A percentile compares a stretch with the other conserved stretches of the same genome.
Evolutionary conservation across 2,797 vertebrate species (phyloP).

Genomic region (Bryconaethiops microstoma): DNA sequence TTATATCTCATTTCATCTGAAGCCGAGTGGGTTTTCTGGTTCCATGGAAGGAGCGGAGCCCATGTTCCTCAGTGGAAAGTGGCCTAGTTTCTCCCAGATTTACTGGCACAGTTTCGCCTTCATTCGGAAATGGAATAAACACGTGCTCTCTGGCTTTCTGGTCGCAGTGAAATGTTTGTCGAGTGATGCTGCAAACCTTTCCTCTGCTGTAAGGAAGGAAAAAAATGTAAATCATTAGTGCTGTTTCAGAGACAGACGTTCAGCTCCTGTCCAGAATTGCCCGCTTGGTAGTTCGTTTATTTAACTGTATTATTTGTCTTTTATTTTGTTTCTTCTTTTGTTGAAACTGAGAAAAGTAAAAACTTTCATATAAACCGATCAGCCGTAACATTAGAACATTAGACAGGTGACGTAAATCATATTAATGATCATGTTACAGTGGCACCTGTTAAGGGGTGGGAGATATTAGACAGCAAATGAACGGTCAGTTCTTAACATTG

Average conservation of each 20-base stretch:
- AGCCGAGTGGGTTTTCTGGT: conserved; percentile 43
- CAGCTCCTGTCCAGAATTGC: conserved; percentile 14
- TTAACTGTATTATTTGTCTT: not conserved
- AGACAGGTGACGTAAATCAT: no score
- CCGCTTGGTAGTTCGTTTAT: not conserved
- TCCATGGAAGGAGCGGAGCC: conserved; percentile 45
- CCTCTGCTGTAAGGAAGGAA: conserved; percentile 24
- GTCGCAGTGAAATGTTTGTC: conserved; percentile 53
- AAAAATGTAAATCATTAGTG: conserved; percentile 37
- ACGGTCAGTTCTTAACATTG: no score
- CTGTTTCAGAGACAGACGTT: conserved; percentile 16
- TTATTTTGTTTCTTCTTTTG: not conserved
- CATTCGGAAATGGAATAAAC: conserved; percentile 59
- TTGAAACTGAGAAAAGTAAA: no score
- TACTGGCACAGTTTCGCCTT: conserved; percentile 47
- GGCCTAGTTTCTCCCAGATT: conserved; percentile 58
- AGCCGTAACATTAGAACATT: no score
- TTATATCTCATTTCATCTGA: conserved; percentile 45
- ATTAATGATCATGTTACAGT: no score
- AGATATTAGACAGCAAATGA: no score
- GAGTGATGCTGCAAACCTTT: conserved; percentile 44
- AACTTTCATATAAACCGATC: no score
- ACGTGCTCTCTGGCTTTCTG: conserved; percentile 51
- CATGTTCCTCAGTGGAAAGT: conserved; percentile 45
- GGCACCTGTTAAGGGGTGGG: no score